Evolutionary conservation across 1,140 invertebrate species (phyloP), one percentile per base, ranked within the genome.

Genomic region (Nymphalis io): DNA sequence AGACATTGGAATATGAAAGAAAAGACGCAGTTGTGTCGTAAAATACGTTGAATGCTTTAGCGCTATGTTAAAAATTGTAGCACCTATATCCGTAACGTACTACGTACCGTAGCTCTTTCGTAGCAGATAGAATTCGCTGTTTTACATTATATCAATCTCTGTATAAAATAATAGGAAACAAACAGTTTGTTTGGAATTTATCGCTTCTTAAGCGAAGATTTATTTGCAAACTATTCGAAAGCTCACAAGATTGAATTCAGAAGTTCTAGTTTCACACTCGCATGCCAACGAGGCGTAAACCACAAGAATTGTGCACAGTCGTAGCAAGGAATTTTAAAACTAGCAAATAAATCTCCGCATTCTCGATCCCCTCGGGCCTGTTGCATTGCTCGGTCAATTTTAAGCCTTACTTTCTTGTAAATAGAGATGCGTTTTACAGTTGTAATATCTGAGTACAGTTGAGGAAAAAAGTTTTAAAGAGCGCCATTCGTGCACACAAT

Each of bases 311-410:
- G 71, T 69, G 39, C 59, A 46, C 60, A 33, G 55, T 73, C 66
- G 46, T 57, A 53, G 58, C 58, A 57, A 66, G 63, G 72, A 73
- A 73, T 73, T 73, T 73, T 73, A 73, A 73, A 73, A 70, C 62
- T 69, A 63, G 62, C 62, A 64, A 70, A 73, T 73, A 70, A 73
- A 73, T 70, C 59, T 55, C 70, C 53, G 70, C 70, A 72, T 72
- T 67, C 20, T 10, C n/a, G 59, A 60, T 23, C 44, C 65, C 65
- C 58, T 68, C 21, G 46, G 59, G 59, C 66, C 66, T 68, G 66
- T 68, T 61, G 66, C 66, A 20, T 61, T 44, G n/a, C 3, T 27
- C 23, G 38, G 15, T 33, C 33, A 8, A 72, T n/a, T 51, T 58
- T 66, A 46, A 62, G 58, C 59, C 58, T 48, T 67, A 72, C 6